These are phyloP conservation scores for Tetraneura akinire DNA, from an alignment of 1,140 invertebrate genomes.

Conservation along the genomic window DNA sequence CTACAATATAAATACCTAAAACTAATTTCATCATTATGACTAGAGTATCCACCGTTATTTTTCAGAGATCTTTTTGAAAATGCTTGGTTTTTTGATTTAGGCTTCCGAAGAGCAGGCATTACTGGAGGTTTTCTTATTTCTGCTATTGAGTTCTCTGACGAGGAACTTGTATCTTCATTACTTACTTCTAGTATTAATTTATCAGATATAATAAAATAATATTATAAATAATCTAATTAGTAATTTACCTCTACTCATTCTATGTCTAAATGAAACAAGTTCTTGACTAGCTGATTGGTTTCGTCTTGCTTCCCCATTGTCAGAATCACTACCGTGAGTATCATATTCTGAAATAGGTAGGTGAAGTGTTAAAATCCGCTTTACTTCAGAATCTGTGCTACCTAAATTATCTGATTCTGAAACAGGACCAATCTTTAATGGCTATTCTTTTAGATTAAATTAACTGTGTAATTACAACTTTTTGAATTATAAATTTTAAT, in stretches of 20 bases:
- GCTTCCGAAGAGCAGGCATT: conserved; percentile 64
- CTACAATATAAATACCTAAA: conserved; percentile 66
- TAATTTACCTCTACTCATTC: conserved; percentile 27
- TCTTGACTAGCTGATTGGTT: conserved; percentile 60
- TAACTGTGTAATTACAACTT: neutral
- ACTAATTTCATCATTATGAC: conserved; percentile 79
- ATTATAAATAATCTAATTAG: neutral
- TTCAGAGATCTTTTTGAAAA: conserved; percentile 68
- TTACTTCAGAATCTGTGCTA: conserved; percentile 82
- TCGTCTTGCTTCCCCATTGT: conserved; percentile 60
- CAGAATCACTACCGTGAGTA: conserved; percentile 73
- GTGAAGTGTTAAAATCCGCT: conserved; percentile 84
- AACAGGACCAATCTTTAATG: conserved; percentile 59
- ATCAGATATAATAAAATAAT: conserved; percentile 13
- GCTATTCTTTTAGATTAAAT: conserved; percentile 6
- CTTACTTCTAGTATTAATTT: conserved; percentile 55
- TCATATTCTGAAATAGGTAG: conserved; percentile 86
- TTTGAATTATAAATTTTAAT: no score
- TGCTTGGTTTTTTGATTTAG: conserved; percentile 64
- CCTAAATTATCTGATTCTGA: conserved; percentile 83
- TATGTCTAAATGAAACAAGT: conserved; percentile 64
- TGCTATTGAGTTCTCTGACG: conserved; percentile 70
- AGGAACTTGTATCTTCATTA: conserved; percentile 71
- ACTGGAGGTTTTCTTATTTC: conserved; percentile 67
- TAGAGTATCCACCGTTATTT: conserved; percentile 74